These are phyloP conservation scores for Batillaria attramentaria DNA, from an alignment of 1,140 invertebrate genomes.

Conservation along the genomic window DNA sequence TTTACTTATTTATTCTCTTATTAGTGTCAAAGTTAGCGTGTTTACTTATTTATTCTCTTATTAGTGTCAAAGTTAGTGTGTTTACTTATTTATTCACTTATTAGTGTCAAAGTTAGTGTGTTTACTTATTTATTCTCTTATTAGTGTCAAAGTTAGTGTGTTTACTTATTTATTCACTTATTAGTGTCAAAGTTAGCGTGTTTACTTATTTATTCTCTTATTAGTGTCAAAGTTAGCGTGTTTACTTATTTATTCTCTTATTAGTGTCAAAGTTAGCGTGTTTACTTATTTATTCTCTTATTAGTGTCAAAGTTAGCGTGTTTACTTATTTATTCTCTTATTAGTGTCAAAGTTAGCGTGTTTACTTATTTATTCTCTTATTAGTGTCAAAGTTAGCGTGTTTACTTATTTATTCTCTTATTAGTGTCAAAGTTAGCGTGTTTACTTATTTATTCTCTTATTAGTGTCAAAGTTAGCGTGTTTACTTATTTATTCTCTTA, in stretches of 20 bases:
- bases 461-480: background rate
- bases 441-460: slow-evolving; percentile 1
- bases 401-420: background rate
- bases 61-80: background rate
- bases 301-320: background rate
- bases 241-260: background rate
- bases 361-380: slow-evolving; percentile 29
- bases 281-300: slow-evolving; percentile 1
- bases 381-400: background rate
- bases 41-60: background rate
- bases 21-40: background rate
- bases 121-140: background rate
- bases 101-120: background rate
- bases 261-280: background rate
- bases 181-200: slow-evolving; percentile 34
- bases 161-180: slow-evolving; percentile 40
- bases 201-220: background rate
- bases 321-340: background rate
- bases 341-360: background rate
- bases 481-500: background rate
- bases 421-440: background rate
- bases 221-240: background rate
- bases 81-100: slow-evolving; percentile 4
- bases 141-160: background rate
- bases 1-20: slow-evolving; percentile 29